Percentiles rank a stretch among this genome's conserved stretches.
phyloP scores from a whole-genome alignment of 2,113 vertebrate species.

The Forbesichthys papilliferus region DNA sequence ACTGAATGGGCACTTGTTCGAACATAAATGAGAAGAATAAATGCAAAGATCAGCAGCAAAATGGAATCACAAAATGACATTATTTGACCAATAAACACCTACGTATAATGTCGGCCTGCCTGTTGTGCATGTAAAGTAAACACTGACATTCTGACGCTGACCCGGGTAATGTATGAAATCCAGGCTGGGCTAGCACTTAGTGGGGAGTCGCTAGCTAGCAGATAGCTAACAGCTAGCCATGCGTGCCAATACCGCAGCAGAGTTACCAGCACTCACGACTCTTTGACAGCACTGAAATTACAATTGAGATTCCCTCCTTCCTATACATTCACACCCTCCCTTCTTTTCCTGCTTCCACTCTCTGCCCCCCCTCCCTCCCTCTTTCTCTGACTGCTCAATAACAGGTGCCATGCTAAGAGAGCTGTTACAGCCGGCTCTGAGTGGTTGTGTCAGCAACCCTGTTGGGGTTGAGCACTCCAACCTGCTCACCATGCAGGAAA shows the following conservation, averaged over 20 bases:
- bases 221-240: background rate
- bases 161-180: slow-evolving; percentile 29
- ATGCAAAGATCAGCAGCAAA: too few species aligned
- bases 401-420: slow-evolving; percentile 84
- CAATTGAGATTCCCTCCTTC: slow-evolving; percentile 79
- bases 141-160: slow-evolving; percentile 20
- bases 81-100: slow-evolving; percentile 17
- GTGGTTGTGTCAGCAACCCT: slow-evolving; percentile 81
- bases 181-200: slow-evolving; percentile 22
- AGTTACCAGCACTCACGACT: slow-evolving; percentile 80
- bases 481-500: slow-evolving; percentile 78
- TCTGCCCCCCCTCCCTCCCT: slow-evolving; percentile 27
- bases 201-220: slow-evolving; percentile 52
- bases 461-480: slow-evolving; percentile 71
- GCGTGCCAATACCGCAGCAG: slow-evolving; percentile 74
- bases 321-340: slow-evolving; percentile 33
- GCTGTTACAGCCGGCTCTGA: slow-evolving; percentile 77
- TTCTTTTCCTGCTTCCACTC: slow-evolving; percentile 3
- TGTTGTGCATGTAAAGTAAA: slow-evolving; percentile 42
- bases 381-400: slow-evolving; percentile 74
- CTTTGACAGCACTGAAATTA: slow-evolving; percentile 83
- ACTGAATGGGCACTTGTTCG: too few species aligned
- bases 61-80: background rate
- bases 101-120: slow-evolving; percentile 11
- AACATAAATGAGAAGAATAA: too few species aligned